Conservation (phyloP, 2,113 vertebrate genomes). For the Passer montanus region DNA sequence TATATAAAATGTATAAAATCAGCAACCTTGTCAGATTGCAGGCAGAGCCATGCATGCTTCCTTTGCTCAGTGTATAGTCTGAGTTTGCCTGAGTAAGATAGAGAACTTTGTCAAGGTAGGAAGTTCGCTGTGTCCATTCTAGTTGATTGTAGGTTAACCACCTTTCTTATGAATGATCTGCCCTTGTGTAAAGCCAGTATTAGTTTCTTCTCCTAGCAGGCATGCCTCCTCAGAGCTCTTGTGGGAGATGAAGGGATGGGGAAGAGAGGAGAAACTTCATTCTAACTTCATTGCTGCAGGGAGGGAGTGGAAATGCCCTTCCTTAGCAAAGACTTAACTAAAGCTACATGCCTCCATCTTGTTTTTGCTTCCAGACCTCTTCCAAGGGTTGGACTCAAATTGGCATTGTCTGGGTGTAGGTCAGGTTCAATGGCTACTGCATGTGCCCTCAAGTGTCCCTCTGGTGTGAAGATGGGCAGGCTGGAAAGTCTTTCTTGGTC, state of each 20-base stretch:
- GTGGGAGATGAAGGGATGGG: neutral
- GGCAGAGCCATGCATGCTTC: neutral
- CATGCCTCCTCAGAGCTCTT: neutral
- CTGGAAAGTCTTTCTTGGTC: constrained; percentile 37
- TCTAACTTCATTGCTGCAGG: neutral
- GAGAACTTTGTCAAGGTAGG: neutral
- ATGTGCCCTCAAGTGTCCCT: neutral
- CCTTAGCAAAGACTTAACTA: neutral
- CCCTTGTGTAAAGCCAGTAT: neutral
- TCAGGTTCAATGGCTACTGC: constrained; percentile 55
- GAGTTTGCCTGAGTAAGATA: neutral
- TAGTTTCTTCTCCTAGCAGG: neutral
- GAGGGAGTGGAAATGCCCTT: neutral
- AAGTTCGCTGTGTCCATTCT: neutral
- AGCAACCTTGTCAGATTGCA: neutral
- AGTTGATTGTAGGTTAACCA: neutral
- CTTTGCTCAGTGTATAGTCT: neutral
- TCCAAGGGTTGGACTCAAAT: constrained; percentile 51
- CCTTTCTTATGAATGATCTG: neutral
- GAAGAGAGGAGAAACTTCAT: neutral
- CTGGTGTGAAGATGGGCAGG: constrained; percentile 24
- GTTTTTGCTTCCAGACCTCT: constrained; percentile 54
- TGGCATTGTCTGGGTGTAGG: constrained; percentile 52
- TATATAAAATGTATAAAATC: neutral
- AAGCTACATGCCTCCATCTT: neutral